Percentiles rank a stretch among this genome's conserved stretches.
These are phyloP conservation scores for Toxotes jaculatrix DNA, from an alignment of 2,113 vertebrate species.

Conservation along the genomic window DNA sequence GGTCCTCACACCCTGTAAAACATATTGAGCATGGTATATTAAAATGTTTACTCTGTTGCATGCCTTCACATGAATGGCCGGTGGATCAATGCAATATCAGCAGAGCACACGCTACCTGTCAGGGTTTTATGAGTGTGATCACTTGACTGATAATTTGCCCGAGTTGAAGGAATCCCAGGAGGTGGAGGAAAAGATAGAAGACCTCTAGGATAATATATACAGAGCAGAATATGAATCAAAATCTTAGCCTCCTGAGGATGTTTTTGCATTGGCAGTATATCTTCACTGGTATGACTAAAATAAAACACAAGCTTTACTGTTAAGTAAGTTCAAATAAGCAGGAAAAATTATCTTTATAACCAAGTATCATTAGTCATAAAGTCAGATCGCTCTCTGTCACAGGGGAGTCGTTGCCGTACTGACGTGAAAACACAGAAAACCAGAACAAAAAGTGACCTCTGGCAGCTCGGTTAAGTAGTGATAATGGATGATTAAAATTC, in stretches of 20 bases:
- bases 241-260: not conserved
- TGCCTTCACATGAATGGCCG: not conserved
- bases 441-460: slow-evolving; percentile 50
- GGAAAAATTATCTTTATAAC: not conserved
- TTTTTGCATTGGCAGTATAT: not conserved
- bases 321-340: not conserved
- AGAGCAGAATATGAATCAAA: slow-evolving; percentile 15
- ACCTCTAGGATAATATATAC: slow-evolving; percentile 15
- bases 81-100: slow-evolving; percentile 64
- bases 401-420: not conserved
- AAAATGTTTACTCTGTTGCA: slow-evolving; percentile 56
- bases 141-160: slow-evolving; percentile 55
- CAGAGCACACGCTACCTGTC: slow-evolving; percentile 27
- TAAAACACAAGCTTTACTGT: not conserved
- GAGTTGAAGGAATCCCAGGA: slow-evolving; percentile 42
- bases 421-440: not conserved
- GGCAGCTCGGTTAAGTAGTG: slow-evolving; percentile 38
- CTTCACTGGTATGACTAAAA: not conserved
- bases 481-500: slow-evolving; percentile 75
- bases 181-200: not conserved
- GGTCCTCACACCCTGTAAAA: slow-evolving; percentile 44
- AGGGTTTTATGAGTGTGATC: slow-evolving; percentile 61
- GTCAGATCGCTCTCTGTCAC: slow-evolving; percentile 2
- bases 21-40: slow-evolving; percentile 52
- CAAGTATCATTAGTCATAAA: not conserved